Evolutionary conservation across 1,140 invertebrate genomes (phyloP), one percentile per base, ranked within the genome.

Genomic region (Orius laevigatus): DNA sequence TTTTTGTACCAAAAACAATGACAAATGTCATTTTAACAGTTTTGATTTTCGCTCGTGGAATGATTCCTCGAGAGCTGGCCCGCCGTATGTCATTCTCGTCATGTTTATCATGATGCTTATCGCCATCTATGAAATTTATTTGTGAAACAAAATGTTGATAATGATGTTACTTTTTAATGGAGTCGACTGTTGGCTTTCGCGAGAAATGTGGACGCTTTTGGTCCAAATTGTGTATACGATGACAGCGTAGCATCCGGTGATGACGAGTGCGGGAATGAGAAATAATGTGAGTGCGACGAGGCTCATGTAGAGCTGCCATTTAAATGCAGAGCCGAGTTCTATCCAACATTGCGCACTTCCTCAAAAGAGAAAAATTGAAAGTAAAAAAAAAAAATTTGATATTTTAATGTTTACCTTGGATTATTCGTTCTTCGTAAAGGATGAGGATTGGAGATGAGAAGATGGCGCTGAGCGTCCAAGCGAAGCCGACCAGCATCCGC

Each of bases 1-100:
- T 38, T 12, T 38, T 38, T 10, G 10, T 38, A 88, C 86, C 84
- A 60, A 91, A 84, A 52, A 93, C 87, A 58, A 92, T 93, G 46
- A 90, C 85, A 54, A 93, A 80, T 1, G 90, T 93, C 89, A 94
- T 93, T 66, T 94, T 94, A 35, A 93, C 81, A 14, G 88, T 93
- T 67, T 92, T 89, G 52, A 94, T 87, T 67, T 92, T 92, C 6
- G 90, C 89, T 56, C 83, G 71, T 1, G 88, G 88, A 60, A 94
- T 93, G 20, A 93, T 75, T 35, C 89, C 88, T 49, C 84, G 67
- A 0, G 80, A 82, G 47, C 80, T 83, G 1, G 79, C 81, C 46
- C 81, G 68, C 20, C 80, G 60, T 10, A 70, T 69, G 53, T 77
- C 73, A 15, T 44, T 38, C 11, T 49, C 44, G 19, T 52, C 50